Evolutionary conservation across 2,113 vertebrate genomes (phyloP).

Genomic region (Erpornis zantholeuca): DNA sequence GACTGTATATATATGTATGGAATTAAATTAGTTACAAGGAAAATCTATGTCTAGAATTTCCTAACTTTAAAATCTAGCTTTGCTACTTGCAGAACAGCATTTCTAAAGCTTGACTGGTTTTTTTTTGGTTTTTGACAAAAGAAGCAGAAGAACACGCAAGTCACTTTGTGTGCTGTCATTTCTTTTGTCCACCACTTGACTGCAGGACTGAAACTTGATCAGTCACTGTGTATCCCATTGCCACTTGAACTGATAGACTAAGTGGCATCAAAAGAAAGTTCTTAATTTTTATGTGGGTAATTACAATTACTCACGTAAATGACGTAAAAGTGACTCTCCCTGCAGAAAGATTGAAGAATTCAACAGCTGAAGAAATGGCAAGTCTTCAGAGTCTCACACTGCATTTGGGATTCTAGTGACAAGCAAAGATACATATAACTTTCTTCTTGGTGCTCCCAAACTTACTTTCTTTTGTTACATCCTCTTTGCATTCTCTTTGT

Average conservation of each 20-base stretch:
- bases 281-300: neutral
- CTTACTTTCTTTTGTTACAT: neutral
- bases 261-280: neutral
- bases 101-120: neutral
- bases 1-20: neutral
- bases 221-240: neutral
- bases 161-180: neutral
- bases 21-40: neutral
- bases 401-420: neutral
- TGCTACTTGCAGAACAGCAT: neutral
- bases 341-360: neutral
- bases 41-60: neutral
- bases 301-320: too few species aligned
- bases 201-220: neutral
- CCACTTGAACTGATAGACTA: neutral
- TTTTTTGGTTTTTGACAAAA: neutral
- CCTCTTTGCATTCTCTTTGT: neutral
- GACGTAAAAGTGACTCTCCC: too few species aligned
- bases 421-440: neutral
- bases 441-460: neutral
- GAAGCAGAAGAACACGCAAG: neutral
- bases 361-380: neutral
- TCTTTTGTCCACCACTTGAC: neutral
- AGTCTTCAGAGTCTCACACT: neutral
- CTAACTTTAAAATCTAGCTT: neutral